phyloP scores from a whole-genome alignment of 2,888 invertebrate genomes.

The Perithous albicinctus region DNA sequence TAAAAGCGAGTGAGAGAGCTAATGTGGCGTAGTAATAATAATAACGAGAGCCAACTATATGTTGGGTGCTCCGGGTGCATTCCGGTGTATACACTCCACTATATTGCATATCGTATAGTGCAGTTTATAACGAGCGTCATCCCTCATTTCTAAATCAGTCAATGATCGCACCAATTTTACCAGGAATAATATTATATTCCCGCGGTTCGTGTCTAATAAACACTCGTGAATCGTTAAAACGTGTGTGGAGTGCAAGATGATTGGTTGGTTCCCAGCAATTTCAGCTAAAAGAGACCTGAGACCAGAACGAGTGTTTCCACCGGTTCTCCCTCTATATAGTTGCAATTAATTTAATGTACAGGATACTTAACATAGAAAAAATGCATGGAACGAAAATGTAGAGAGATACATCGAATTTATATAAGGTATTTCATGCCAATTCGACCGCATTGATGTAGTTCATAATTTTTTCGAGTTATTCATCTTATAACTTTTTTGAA shows the following conservation, averaged over 20 bases:
- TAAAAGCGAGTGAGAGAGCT: conserved; percentile 18
- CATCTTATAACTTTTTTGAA: too few relatives aligned
- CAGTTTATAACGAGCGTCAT: conserved; percentile 22
- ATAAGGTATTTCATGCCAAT: too few relatives aligned
- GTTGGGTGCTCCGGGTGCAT: not conserved
- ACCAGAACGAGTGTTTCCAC: conserved; percentile 52
- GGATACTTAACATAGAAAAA: conserved; percentile 6
- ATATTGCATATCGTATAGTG: not conserved
- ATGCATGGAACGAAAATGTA: not conserved
- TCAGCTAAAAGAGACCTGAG: conserved; percentile 48
- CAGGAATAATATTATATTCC: conserved; percentile 22
- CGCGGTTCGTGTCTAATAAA: not conserved
- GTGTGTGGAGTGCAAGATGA: conserved; percentile 15
- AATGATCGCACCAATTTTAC: conserved; percentile 56
- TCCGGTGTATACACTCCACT: conserved; percentile 3
- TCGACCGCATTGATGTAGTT: too few relatives aligned
- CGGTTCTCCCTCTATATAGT: not conserved
- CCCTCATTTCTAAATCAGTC: conserved; percentile 40
- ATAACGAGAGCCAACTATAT: not conserved
- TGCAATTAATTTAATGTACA: not conserved
- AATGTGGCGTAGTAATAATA: conserved; percentile 24
- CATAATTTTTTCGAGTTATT: too few relatives aligned
- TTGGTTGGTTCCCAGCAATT: conserved; percentile 58
- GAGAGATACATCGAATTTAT: not conserved
- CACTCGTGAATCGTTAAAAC: conserved; percentile 36